A percentile compares a stretch with the other conserved stretches of the same genome.
These are phyloP conservation scores for Branchipolynoe longqiensis DNA, from an alignment of 2,888 invertebrate genomes.

Conservation along the genomic window DNA sequence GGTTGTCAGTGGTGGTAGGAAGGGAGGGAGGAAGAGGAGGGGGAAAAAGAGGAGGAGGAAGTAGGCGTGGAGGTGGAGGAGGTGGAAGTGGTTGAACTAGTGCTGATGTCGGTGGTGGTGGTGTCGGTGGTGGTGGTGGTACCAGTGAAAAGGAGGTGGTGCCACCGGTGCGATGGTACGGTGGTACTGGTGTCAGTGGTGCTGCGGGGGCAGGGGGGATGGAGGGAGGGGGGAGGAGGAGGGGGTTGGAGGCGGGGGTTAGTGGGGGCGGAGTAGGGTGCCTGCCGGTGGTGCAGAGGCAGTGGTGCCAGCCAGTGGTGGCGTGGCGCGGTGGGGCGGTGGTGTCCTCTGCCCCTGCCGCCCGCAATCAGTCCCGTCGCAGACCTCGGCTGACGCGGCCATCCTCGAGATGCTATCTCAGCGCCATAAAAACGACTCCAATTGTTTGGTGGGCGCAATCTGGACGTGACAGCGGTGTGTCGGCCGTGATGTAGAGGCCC, in stretches of 20 bases:
- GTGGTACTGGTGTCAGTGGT: slow-evolving; percentile 2
- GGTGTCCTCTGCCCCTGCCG: slow-evolving; percentile 12
- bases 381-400: neutral
- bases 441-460: slow-evolving; percentile 51
- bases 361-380: slow-evolving; percentile 44
- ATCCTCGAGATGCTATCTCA: slow-evolving; percentile 47
- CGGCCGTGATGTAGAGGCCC: slow-evolving; percentile 27
- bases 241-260: too few relatives aligned
- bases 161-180: slow-evolving; percentile 1
- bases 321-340: neutral
- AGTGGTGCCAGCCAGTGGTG: too few relatives aligned
- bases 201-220: too few relatives aligned
- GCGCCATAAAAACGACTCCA: slow-evolving; percentile 18
- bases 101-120: neutral
- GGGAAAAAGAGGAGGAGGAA: neutral
- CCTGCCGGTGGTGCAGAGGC: too few relatives aligned
- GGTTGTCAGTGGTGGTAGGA: too few relatives aligned
- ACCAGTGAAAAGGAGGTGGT: too few relatives aligned
- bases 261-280: too few relatives aligned
- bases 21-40: neutral
- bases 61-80: neutral
- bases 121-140: slow-evolving; percentile 12
- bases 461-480: slow-evolving; percentile 29
- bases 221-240: too few relatives aligned
- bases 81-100: neutral